phyloP scores from a whole-genome alignment of 2,797 vertebrate species.

The Molothrus ater region DNA sequence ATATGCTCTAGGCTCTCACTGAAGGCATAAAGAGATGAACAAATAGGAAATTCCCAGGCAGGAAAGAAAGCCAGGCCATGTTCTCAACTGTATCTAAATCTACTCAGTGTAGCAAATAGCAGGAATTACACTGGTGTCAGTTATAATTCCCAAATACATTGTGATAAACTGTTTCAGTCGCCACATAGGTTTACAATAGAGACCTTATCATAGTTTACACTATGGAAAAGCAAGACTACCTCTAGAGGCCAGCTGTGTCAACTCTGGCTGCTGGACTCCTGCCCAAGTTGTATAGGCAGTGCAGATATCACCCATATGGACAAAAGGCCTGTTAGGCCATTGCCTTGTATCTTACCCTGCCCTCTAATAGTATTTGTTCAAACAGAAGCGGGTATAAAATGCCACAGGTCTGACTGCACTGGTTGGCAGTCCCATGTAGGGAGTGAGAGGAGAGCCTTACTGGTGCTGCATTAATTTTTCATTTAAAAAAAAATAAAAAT shows the following conservation, averaged over 20 bases:
- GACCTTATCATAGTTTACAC: neutral
- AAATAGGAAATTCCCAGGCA: neutral
- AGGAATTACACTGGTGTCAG: neutral
- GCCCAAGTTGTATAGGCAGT: neutral
- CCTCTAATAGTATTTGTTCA: conserved; percentile 16
- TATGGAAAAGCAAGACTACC: neutral
- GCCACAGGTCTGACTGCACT: neutral
- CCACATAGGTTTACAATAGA: neutral
- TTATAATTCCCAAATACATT: neutral
- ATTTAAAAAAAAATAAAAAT: neutral
- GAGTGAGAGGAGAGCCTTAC: neutral
- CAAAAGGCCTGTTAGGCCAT: neutral
- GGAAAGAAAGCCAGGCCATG: neutral
- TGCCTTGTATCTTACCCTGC: neutral
- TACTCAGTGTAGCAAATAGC: neutral
- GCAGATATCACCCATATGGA: neutral
- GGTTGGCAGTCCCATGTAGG: neutral
- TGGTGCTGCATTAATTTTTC: neutral
- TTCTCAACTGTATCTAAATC: neutral
- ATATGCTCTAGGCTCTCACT: neutral
- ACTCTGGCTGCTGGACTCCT: neutral
- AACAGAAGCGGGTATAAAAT: neutral
- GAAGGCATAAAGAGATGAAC: neutral
- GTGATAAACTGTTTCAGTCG: neutral
- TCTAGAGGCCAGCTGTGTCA: conserved; percentile 38